Percentiles rank a stretch among this genome's conserved stretches.
These are phyloP conservation scores for Acanthornis magna DNA, from an alignment of 2,797 vertebrate genomes.

Conservation along the genomic window DNA sequence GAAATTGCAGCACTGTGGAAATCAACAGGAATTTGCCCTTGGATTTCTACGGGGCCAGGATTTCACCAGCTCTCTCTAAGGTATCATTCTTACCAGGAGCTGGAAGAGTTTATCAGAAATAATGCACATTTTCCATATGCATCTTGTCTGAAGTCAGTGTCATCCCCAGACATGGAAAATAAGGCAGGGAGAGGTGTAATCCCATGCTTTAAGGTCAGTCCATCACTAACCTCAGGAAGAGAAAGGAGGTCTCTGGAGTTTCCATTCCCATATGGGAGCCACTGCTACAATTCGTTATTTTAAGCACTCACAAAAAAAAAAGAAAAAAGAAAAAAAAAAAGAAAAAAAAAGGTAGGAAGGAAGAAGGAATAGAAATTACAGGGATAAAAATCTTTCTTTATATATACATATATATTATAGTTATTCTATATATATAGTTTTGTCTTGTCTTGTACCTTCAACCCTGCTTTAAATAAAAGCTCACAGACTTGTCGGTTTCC, in stretches of 20 bases:
- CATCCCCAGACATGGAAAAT: background rate
- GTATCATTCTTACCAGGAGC: background rate
- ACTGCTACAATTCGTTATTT: background rate
- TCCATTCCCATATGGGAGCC: background rate
- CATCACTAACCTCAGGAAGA: background rate
- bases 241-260: background rate
- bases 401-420: constrained; percentile 16
- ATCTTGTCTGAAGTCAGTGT: background rate
- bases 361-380: constrained; percentile 53
- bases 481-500: constrained; percentile 58
- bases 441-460: constrained; percentile 57
- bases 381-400: constrained; percentile 47
- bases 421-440: constrained; percentile 11
- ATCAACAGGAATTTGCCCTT: background rate
- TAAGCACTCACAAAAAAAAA: background rate
- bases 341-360: background rate
- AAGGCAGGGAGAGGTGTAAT: background rate
- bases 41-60: background rate
- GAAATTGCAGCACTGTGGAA: background rate
- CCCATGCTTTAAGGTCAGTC: background rate
- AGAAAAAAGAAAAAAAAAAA: background rate
- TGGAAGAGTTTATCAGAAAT: background rate
- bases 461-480: constrained; percentile 64
- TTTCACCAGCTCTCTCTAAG: background rate
- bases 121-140: background rate